These are phyloP conservation scores for Tryphoninae sp. DNA, from an alignment of 2,888 invertebrate genomes.

Conservation along the genomic window DNA sequence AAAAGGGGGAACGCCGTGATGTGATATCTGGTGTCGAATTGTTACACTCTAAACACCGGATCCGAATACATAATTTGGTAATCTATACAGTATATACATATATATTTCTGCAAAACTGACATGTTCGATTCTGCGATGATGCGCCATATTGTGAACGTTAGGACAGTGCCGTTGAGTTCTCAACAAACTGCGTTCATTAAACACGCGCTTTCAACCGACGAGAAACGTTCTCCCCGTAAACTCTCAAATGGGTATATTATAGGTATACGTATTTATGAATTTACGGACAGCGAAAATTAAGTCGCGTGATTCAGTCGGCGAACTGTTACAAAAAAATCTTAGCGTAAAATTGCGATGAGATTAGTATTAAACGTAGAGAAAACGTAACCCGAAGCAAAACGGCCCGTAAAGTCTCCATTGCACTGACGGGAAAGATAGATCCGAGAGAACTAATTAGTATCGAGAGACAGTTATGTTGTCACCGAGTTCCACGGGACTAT, in stretches of 20 bases:
- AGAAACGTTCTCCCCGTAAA: not conserved
- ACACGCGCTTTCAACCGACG: not conserved
- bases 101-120: not conserved
- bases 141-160: not conserved
- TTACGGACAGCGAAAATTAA: not conserved
- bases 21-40: not conserved
- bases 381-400: conserved; percentile 10
- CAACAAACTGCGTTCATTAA: not conserved
- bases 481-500: not conserved
- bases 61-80: not conserved
- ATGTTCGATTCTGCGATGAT: not conserved
- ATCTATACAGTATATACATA: too few relatives aligned
- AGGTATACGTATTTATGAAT: not conserved
- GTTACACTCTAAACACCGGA: not conserved
- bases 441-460: conserved; percentile 37
- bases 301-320: conserved; percentile 37
- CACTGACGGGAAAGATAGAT: conserved; percentile 5
- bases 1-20: not conserved
- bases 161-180: not conserved
- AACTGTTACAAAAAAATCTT: conserved; percentile 39
- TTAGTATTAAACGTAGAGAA: conserved; percentile 48
- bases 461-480: conserved; percentile 10
- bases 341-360: conserved; percentile 52
- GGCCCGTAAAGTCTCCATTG: conserved; percentile 12
- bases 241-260: not conserved